phyloP scores from a whole-genome alignment of 2,797 vertebrate species.

The Alca torda region DNA sequence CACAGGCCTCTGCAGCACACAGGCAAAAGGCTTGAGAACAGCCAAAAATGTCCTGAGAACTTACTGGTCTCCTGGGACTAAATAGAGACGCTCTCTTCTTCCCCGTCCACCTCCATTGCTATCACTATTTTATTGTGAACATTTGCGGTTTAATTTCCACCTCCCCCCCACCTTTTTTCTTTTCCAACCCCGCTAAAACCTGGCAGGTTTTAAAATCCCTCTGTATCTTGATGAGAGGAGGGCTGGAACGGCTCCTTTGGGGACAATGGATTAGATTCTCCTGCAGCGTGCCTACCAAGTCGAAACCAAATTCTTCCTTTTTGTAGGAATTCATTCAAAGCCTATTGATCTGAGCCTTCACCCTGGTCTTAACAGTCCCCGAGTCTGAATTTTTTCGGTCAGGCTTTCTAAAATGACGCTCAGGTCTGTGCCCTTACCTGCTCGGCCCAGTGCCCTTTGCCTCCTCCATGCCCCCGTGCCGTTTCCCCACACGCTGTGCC shows the following conservation, averaged over 20 bases:
- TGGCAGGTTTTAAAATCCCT: constrained; percentile 16
- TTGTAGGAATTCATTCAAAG: constrained; percentile 46
- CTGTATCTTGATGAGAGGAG: neutral
- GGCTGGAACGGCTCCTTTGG: constrained; percentile 2
- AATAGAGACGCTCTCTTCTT: neutral
- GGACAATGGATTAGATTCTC: constrained; percentile 18
- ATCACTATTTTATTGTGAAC: constrained; percentile 35
- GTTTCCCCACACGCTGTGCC: neutral
- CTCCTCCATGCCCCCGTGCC: neutral
- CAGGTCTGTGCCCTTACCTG: neutral
- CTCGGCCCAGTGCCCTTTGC: neutral
- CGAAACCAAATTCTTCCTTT: constrained; percentile 42
- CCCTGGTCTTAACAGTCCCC: neutral
- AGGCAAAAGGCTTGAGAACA: neutral
- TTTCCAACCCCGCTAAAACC: constrained; percentile 20
- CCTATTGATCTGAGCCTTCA: constrained; percentile 13
- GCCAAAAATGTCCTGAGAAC: neutral
- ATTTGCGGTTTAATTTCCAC: constrained; percentile 42
- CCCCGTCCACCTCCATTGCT: neutral
- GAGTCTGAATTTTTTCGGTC: neutral
- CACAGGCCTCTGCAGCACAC: neutral
- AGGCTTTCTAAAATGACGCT: neutral
- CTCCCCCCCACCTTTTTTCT: neutral
- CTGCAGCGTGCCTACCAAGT: neutral
- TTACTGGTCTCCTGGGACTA: neutral